These are phyloP conservation scores for Chrysomela aeneicollis DNA, from an alignment of 2,888 invertebrate species.

Conservation along the genomic window DNA sequence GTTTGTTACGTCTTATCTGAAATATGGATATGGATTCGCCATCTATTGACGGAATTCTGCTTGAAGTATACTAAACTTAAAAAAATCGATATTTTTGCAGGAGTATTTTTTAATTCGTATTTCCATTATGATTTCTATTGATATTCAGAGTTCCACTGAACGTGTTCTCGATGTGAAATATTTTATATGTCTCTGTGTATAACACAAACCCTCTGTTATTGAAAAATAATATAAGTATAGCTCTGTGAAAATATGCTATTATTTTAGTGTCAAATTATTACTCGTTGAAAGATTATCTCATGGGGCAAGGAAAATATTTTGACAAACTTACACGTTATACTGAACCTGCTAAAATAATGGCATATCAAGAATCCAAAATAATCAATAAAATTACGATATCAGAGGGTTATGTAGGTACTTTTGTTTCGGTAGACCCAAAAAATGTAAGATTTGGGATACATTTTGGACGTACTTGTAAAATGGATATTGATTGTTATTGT, in stretches of 20 bases:
- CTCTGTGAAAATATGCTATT: neutral
- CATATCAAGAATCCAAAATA: neutral
- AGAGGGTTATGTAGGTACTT: neutral
- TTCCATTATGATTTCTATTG: slow-evolving; percentile 51
- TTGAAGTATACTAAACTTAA: slow-evolving; percentile 53
- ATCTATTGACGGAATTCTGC: slow-evolving; percentile 54
- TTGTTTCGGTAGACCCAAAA: slow-evolving; percentile 18
- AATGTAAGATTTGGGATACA: slow-evolving; percentile 45
- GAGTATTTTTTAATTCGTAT: slow-evolving; percentile 52
- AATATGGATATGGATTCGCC: slow-evolving; percentile 50
- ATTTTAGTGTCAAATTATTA: too few relatives aligned
- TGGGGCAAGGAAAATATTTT: too few relatives aligned
- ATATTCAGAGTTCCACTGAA: slow-evolving; percentile 62
- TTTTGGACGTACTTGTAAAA: slow-evolving; percentile 42
- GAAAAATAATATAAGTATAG: neutral
- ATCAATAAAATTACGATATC: neutral
- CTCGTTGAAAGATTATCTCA: too few relatives aligned
- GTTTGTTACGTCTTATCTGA: slow-evolving; percentile 43
- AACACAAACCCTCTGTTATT: neutral
- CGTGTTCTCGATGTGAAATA: slow-evolving; percentile 63
- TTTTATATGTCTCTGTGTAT: slow-evolving; percentile 44
- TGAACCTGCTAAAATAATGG: neutral
- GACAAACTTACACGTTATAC: too few relatives aligned
- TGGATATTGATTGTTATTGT: slow-evolving; percentile 58
- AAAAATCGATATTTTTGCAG: slow-evolving; percentile 57